phyloP scores from a whole-genome alignment of 2,113 vertebrate genomes.

The Spizaetus ornatus region DNA sequence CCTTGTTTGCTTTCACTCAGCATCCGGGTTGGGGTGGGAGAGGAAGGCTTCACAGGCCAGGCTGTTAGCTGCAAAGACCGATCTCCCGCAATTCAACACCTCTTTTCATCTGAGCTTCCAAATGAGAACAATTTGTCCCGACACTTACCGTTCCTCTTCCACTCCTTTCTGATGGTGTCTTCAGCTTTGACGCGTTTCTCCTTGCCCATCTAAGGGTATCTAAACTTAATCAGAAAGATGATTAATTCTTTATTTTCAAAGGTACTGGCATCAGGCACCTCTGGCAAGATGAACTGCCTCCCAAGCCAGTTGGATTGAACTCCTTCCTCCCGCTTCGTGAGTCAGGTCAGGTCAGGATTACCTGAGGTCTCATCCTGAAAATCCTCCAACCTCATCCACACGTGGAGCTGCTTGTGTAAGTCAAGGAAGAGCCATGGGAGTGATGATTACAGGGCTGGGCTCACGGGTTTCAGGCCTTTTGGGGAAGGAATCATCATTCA shows the following conservation, averaged over 20 bases:
- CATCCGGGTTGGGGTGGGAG: neutral
- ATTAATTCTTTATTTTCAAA: constrained; percentile 34
- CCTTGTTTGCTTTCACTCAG: neutral
- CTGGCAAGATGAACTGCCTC: neutral
- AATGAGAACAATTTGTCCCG: neutral
- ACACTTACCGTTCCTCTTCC: neutral
- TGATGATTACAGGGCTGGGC: neutral
- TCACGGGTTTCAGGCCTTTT: neutral
- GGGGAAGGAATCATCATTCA: neutral
- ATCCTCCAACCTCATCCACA: neutral
- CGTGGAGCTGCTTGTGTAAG: neutral
- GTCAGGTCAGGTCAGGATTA: constrained; percentile 48
- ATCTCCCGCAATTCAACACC: neutral
- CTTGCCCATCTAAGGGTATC: neutral
- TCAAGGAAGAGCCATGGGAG: neutral
- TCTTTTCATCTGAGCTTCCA: neutral
- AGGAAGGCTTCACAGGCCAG: neutral
- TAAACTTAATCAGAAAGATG: constrained; percentile 11
- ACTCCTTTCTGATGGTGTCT: neutral
- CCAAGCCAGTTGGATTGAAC: constrained; percentile 7
- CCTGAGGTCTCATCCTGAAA: neutral
- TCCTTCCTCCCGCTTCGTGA: neutral
- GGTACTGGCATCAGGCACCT: neutral
- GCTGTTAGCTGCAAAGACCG: rapidly evolving
- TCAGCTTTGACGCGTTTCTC: neutral